Base-by-base conservation (phyloP, 2,888 invertebrate species). In the Hirudinaria manillensis region DNA sequence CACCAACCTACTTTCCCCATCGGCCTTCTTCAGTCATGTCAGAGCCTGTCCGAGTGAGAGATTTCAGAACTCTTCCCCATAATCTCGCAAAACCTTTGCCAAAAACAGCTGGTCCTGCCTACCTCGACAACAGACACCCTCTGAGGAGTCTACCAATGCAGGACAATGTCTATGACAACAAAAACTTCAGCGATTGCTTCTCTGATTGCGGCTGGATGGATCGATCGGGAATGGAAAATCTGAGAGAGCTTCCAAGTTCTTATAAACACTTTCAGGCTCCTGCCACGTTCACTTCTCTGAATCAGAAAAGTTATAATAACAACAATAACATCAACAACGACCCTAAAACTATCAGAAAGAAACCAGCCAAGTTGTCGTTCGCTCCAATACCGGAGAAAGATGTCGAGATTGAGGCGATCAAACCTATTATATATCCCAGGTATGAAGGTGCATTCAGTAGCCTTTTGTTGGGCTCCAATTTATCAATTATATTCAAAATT, bases 381-480 rank as follows among this genome's bases (percentile, higher is more conserved):
- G 29, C 72, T 7, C 72, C 55, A 32, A 65, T n/a, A 36, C 32
- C 21, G 19, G 73, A 73, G 34, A 55, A 65, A 34, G 73, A 73
- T n/a, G 24, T 56, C 24, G 65, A 73, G n/a, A 56, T 45, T 38
- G 56, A 36, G 19, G 56, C 34, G 24, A 61, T 61, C 24, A 56
- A 73, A 38, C 61, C 73, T n/a, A 73, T 73, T 34, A 24, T 73
- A 27, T 73, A 73, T n/a, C 73, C 73, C 10, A 51, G 73, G 73
- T 73, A 27, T 27, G 67, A 32, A 3, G 19, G 67, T 34, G n/a
- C 34, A 36, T 29, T 36, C n/a, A 68, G 36, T 61, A 61, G 6
- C 61, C 6, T 27, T 61, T 61, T 61, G 24, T 10, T 7, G 45
- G 45, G 45, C 1, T 45, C 16, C n/a, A n/a, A n/a, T n/a, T n/a